Evolutionary conservation across 1,140 invertebrate genomes (phyloP).

Genomic region (Notospermus geniculatus): DNA sequence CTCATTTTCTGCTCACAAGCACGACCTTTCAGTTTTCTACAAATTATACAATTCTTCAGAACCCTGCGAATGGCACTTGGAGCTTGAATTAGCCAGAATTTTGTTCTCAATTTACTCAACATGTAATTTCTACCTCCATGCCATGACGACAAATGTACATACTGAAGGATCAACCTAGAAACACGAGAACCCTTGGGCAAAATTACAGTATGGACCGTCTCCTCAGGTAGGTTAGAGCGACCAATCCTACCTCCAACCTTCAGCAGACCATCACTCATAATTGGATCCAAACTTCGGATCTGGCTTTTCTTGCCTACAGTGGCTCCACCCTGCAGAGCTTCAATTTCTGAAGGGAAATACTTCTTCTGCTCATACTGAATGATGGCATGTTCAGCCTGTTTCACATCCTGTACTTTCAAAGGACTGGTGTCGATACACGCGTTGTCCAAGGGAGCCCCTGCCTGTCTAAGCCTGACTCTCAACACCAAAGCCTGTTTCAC

Average conservation of each 20-base stretch:
- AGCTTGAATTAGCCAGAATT: background rate
- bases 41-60: background rate
- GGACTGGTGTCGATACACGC: background rate
- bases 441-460: background rate
- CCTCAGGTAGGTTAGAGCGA: conserved; percentile 4
- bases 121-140: conserved; percentile 1
- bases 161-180: conserved; percentile 1
- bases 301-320: no score
- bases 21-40: background rate
- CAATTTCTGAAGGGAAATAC: background rate
- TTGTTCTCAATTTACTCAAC: background rate
- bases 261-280: background rate
- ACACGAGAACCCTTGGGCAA: conserved; percentile 10
- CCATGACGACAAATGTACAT: background rate
- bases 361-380: background rate
- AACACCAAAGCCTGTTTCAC: background rate
- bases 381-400: background rate
- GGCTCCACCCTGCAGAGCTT: no score
- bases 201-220: background rate
- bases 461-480: background rate
- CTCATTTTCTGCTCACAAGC: background rate
- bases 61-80: background rate
- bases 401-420: background rate
- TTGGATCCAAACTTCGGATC: conserved; percentile 4
- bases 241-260: background rate